These are phyloP conservation scores for Scytalopus superciliaris DNA, from an alignment of 2,113 vertebrate genomes.

Conservation along the genomic window DNA sequence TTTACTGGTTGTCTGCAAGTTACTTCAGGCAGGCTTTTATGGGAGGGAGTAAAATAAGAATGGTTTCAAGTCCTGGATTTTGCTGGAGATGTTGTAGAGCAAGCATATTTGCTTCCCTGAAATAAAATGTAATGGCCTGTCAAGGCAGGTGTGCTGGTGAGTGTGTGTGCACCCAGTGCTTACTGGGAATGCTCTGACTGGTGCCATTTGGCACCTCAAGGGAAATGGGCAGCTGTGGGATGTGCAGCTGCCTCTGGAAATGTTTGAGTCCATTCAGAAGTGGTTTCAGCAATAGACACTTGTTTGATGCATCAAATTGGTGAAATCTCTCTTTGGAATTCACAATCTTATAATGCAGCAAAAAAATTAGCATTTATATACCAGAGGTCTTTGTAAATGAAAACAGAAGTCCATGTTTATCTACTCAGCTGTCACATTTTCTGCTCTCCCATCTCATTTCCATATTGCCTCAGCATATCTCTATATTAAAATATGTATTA, in stretches of 20 bases:
- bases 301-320: neutral
- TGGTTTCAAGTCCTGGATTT: neutral
- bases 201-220: neutral
- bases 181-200: neutral
- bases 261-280: neutral
- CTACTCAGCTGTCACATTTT: constrained; percentile 19
- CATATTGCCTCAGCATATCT: neutral
- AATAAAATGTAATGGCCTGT: neutral
- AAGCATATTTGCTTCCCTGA: neutral
- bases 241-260: neutral
- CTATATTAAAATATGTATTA: neutral
- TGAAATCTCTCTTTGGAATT: neutral
- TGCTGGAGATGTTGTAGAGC: neutral
- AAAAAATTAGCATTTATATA: constrained; percentile 4
- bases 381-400: constrained; percentile 1
- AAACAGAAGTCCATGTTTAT: constrained; percentile 15
- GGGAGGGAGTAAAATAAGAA: neutral
- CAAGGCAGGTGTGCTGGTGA: neutral
- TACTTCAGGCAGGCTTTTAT: neutral
- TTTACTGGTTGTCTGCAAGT: neutral
- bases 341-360: neutral
- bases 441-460: neutral
- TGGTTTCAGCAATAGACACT: neutral
- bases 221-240: neutral
- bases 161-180: neutral